Base-by-base conservation (phyloP, 2,113 vertebrate genomes). In the Acrocephalus kingi region DNA sequence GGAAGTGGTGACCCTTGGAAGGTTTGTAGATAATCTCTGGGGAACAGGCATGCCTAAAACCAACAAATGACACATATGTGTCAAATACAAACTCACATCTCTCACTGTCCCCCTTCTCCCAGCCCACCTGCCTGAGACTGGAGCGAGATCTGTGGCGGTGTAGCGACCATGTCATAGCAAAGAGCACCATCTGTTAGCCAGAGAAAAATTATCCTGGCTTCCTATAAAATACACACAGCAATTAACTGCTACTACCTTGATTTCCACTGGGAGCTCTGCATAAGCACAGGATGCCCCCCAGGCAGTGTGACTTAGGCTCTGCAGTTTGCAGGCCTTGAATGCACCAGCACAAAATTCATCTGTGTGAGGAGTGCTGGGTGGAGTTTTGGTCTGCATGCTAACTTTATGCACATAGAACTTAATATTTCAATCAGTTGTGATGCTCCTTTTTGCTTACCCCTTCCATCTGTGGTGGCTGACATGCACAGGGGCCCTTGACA, bases 241-340 rank as follows among this genome's bases (percentile, higher is more conserved):
- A 79, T 92, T 94, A 91, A 63, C 80, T 93, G 80, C 87, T 72
- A 10, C 87, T 93, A 17, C 76, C 76, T 86, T 89, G 72, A 91
- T 96, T 95, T 93, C 84, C 73, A 30, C 33, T 0, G 45, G 83
- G 79, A 90, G 20, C 59, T 91, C 80, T 83, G 54, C 35, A 22
- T 8, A 61, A 80, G 64, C 49, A 27, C 0, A 31, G 20, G 24
- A 11, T 61, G 58, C 31, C 80, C 61, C 80, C 39, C n/a, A 46
- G 79, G 79, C 67, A 23, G 58, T 12, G 52, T 33, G 76, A 28
- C 75, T 71, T 51, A 0, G 7, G 79, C 48, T 72, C 31, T 66
- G 43, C 51, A 77, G 49, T 73, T 68, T 68, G 30, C 46, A 83
- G 74, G 31, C 46, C 62, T 46, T 7, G 13, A 78, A 28, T 41